phyloP scores from a whole-genome alignment of 2,113 vertebrate genomes.

The Tetraodon nigroviridis region DNA sequence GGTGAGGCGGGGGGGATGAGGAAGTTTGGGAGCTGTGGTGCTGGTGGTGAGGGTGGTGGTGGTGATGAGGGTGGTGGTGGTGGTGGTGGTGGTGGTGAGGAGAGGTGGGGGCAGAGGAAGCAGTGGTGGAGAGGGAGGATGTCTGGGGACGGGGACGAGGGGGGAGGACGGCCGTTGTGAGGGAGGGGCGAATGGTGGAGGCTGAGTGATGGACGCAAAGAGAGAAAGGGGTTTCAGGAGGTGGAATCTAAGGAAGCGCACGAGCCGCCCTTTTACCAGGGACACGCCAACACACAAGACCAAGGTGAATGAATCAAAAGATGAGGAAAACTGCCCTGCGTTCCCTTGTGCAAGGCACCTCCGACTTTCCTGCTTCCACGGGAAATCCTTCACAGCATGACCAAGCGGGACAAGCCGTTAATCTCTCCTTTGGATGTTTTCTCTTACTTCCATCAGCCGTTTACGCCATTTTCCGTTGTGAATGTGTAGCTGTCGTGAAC shows the following conservation, averaged over 20 bases:
- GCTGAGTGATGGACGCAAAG: neutral
- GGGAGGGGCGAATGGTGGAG: constrained; percentile 69
- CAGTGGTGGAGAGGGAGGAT: constrained; percentile 25
- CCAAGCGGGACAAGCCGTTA: neutral
- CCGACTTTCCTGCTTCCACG: neutral
- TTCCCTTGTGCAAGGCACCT: constrained; percentile 22
- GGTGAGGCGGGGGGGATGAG: constrained; percentile 22
- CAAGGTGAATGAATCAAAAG: neutral
- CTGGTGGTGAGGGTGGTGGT: constrained; percentile 8
- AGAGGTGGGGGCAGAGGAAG: constrained; percentile 31
- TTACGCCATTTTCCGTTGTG: neutral
- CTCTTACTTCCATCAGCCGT: constrained; percentile 4
- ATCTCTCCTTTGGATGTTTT: neutral
- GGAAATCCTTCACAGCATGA: neutral
- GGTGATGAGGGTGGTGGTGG: constrained; percentile 13
- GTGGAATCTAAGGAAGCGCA: neutral
- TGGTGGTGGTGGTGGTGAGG: constrained; percentile 23
- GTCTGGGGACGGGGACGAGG: constrained; percentile 57
- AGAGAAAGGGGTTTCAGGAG: neutral
- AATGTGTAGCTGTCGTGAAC: neutral
- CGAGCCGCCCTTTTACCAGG: neutral
- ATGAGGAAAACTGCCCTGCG: neutral
- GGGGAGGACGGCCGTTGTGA: constrained; percentile 65
- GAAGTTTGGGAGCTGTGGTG: constrained; percentile 18
- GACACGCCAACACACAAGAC: neutral